Base-by-base conservation (phyloP, 2,888 invertebrate species). In the Epiblema foenella region DNA sequence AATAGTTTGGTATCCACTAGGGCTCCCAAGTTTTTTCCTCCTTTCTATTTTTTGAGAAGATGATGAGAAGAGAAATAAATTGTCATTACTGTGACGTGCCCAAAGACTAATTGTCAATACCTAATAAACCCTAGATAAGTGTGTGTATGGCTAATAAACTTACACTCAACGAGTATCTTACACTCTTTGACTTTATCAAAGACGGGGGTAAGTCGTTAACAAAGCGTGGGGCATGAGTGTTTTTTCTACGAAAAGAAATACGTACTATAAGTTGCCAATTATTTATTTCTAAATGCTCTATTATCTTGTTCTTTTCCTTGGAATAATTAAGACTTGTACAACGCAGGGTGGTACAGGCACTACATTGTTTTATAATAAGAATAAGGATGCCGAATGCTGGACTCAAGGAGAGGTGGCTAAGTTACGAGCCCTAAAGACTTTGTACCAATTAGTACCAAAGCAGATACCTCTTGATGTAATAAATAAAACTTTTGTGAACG, bases 381-480 rank as follows among this genome's bases (percentile, higher is more conserved):
- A 75, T 49, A 49, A 74, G 20, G 77, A 73, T 71, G 65, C 74
- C 15, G 81, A 83, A 29, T 93, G 92, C 75, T 93, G 93, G 93
- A 85, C 72, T 62, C 79, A 85, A 75, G 83, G 86, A 56, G 91
- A 93, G 5, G 76, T 91, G 51, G 83, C 86, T 1, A 90, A 85
- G 75, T 78, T 93, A 64, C 83, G 81, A 33, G 89, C 90, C 60
- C 85, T 93, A 10, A 85, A 80, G 76, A 76, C 84, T 64, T 91
- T 91, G 63, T 90, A 92, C 78, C 74, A 82, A 39, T 73, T 90
- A 24, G 76, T 89, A 72, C 89, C 87, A 4, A 78, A 82, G 5
- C 72, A 77, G 59, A 77, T 86, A 15, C 77, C 79, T 51, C 90
- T 90, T 1, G 82, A 88, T 46, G 81, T 84, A 81, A 78, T 93